These are phyloP conservation scores for Griposia aprilina DNA, from an alignment of 2,888 invertebrate species.

Conservation along the genomic window DNA sequence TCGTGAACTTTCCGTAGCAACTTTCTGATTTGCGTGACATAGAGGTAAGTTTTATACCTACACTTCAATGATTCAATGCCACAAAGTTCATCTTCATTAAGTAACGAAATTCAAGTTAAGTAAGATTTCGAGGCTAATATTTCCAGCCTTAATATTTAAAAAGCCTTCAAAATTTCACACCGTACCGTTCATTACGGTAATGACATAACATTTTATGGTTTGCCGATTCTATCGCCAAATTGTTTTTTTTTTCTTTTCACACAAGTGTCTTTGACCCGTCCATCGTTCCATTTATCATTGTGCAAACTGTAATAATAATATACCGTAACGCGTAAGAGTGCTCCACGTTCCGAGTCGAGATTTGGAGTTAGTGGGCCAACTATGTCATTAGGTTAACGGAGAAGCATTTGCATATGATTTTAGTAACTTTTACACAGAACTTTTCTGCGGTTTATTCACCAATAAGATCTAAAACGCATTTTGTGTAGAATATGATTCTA, in stretches of 20 bases:
- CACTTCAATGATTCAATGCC: background rate
- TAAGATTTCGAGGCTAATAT: background rate
- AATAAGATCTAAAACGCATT: constrained; percentile 12
- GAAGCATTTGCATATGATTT: constrained; percentile 81
- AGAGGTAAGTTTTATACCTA: background rate
- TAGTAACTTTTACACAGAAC: constrained; percentile 66
- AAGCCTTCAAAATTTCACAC: constrained; percentile 37
- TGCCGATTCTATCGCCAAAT: constrained; percentile 70
- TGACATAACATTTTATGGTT: constrained; percentile 76
- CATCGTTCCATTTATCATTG: constrained; percentile 82
- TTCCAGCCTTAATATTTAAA: background rate
- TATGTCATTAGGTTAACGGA: constrained; percentile 88
- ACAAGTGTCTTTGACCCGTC: constrained; percentile 85
- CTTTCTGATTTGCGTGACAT: background rate
- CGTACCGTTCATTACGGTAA: constrained; percentile 69
- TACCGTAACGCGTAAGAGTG: constrained; percentile 86
- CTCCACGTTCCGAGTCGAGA: constrained; percentile 76
- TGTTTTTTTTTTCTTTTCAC: constrained; percentile 71
- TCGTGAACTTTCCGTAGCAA: background rate
- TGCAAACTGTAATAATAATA: constrained; percentile 81
- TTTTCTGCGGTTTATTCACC: constrained; percentile 35
- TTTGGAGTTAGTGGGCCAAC: constrained; percentile 84
- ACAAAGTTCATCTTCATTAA: background rate
- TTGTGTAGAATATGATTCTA: background rate
- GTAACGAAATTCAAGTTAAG: background rate